Conservation (phyloP, 1,140 invertebrate genomes). For the Doryteuthis pealeii region DNA sequence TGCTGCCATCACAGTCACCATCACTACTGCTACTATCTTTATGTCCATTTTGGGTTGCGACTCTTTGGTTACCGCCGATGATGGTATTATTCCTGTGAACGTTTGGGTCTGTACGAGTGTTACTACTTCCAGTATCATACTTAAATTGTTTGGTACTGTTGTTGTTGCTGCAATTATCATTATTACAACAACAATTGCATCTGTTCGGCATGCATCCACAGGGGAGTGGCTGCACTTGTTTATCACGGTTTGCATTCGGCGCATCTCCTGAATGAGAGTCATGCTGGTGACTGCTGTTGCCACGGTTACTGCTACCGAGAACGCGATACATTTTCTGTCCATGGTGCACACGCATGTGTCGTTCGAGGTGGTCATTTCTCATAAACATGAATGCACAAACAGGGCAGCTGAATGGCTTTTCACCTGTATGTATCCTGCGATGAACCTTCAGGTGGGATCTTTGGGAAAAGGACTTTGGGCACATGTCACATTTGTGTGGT, state of each 20-base stretch:
- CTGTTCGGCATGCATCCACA: not conserved
- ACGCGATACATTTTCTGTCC: slow-evolving; percentile 74
- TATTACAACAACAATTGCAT: not conserved
- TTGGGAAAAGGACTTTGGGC: slow-evolving; percentile 82
- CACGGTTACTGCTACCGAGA: slow-evolving; percentile 38
- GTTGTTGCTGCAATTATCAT: too few relatives aligned
- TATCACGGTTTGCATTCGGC: too few relatives aligned
- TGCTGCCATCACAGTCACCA: not conserved
- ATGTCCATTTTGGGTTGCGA: too few relatives aligned
- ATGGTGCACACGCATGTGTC: slow-evolving; percentile 83
- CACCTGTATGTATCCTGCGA: slow-evolving; percentile 22
- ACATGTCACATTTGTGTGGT: slow-evolving; percentile 84
- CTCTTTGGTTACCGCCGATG: too few relatives aligned
- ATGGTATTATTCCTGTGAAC: too few relatives aligned
- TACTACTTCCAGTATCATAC: too few relatives aligned
- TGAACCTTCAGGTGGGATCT: slow-evolving; percentile 27
- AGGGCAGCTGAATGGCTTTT: slow-evolving; percentile 23
- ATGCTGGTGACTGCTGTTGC: slow-evolving; percentile 21
- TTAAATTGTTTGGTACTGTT: too few relatives aligned
- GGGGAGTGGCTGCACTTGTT: not conserved
- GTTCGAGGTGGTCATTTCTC: slow-evolving; percentile 16
- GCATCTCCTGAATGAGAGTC: too few relatives aligned
- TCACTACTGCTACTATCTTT: not conserved
- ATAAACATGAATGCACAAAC: slow-evolving; percentile 24
- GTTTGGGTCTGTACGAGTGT: too few relatives aligned